phyloP scores from a whole-genome alignment of 2,113 vertebrate species.

The Verasper variegatus region DNA sequence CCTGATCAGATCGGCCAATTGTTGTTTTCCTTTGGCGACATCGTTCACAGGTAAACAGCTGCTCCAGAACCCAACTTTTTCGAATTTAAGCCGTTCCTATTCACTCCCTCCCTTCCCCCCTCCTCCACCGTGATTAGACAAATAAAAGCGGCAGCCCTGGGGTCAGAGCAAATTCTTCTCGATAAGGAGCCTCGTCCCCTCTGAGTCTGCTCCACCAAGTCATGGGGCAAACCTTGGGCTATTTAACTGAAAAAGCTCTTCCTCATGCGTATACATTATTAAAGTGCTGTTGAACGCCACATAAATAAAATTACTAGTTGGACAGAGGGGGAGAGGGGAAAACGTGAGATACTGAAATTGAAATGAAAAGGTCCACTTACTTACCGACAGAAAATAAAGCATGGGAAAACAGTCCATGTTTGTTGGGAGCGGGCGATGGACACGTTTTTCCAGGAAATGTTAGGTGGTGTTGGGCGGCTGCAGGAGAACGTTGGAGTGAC shows the following conservation, averaged over 20 bases:
- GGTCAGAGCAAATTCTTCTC: conserved; percentile 76
- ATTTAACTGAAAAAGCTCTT: conserved; percentile 45
- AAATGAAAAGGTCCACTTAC: conserved; percentile 79
- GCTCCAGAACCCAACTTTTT: conserved; percentile 46
- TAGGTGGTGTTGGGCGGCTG: conserved; percentile 83
- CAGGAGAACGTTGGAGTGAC: conserved; percentile 81
- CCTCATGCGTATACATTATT: conserved; percentile 5
- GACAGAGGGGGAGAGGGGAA: conserved; percentile 9
- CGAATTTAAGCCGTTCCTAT: conserved; percentile 7
- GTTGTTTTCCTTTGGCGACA: conserved; percentile 75
- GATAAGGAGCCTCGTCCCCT: conserved; percentile 63
- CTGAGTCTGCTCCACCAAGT: conserved; percentile 53
- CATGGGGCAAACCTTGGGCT: conserved; percentile 55
- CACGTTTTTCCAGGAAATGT: conserved; percentile 88
- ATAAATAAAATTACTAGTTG: too few species aligned
- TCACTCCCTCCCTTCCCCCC: conserved; percentile 36
- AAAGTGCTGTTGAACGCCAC: too few species aligned
- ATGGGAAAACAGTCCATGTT: conserved; percentile 99
- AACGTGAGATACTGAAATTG: conserved; percentile 45
- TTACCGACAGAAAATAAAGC: conserved; percentile 99
- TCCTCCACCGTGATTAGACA: conserved; percentile 71
- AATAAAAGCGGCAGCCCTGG: conserved; percentile 71
- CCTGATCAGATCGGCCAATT: conserved; percentile 84
- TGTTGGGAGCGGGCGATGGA: conserved; percentile 90
- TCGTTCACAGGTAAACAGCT: conserved; percentile 83